Evolutionary conservation across 2,797 vertebrate genomes (phyloP).

Genomic region (Semaprochilodus insignis): DNA sequence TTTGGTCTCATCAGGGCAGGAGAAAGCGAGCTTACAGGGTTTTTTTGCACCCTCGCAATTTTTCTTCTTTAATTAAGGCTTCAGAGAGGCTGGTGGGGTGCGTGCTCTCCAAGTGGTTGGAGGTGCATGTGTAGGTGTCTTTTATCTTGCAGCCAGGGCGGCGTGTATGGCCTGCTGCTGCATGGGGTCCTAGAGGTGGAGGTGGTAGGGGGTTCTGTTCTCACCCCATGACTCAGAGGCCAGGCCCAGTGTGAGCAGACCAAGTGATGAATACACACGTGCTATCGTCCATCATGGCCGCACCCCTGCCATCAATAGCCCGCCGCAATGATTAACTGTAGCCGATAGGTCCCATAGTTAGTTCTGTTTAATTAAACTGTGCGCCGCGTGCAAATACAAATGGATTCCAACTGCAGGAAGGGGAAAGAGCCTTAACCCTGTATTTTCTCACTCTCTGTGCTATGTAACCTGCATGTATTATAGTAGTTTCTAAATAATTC

Average conservation of each 20-base stretch:
- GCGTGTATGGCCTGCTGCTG: conserved; percentile 1
- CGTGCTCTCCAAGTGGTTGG: conserved; percentile 32
- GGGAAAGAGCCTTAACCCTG: conserved; percentile 27
- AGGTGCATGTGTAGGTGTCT: conserved; percentile 28
- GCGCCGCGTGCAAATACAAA: conserved; percentile 44
- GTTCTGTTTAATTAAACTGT: conserved; percentile 65
- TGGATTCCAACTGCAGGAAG: conserved; percentile 35
- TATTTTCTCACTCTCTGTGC: neutral
- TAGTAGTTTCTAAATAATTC: neutral
- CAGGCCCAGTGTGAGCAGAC: conserved; percentile 43
- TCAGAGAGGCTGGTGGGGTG: conserved; percentile 28
- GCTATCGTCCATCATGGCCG: conserved; percentile 49
- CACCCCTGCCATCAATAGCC: conserved; percentile 51
- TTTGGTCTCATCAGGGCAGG: conserved; percentile 36
- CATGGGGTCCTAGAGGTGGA: conserved; percentile 48
- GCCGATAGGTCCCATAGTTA: conserved; percentile 59
- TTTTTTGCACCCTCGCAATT: conserved; percentile 39
- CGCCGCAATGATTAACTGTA: conserved; percentile 58
- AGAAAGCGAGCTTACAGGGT: conserved; percentile 29
- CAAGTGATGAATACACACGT: conserved; percentile 53
- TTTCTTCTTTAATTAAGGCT: conserved; percentile 59
- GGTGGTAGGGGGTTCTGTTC: conserved; percentile 50
- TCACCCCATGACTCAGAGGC: conserved; percentile 45
- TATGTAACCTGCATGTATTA: neutral
- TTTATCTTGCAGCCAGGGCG: conserved; percentile 33